Percentiles rank a stretch among this genome's conserved stretches.
phyloP scores from a whole-genome alignment of 2,888 invertebrate species.

The Polydrusus cervinus region DNA sequence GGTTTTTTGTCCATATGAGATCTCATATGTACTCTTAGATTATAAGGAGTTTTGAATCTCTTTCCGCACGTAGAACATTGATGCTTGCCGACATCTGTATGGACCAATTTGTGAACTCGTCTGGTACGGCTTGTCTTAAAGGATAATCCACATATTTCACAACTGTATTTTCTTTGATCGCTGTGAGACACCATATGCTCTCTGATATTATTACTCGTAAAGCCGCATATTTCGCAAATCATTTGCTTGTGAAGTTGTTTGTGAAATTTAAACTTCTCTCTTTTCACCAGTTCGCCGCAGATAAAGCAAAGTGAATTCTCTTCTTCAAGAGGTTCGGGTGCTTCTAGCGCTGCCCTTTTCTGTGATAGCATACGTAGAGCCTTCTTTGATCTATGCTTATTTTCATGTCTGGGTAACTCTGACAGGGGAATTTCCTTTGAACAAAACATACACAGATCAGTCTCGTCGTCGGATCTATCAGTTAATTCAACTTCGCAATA shows the following conservation, averaged over 20 bases:
- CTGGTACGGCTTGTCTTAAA: conserved; percentile 60
- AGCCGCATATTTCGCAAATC: conserved; percentile 43
- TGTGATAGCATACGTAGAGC: too few relatives aligned
- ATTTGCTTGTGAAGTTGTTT: conserved; percentile 3
- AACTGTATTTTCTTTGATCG: conserved; percentile 61
- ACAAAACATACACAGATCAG: not conserved
- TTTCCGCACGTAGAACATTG: conserved; percentile 74
- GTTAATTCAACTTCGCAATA: too few relatives aligned
- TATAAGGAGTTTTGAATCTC: conserved; percentile 73
- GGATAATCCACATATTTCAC: conserved; percentile 46
- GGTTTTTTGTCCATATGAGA: conserved; percentile 74
- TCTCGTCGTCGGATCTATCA: not conserved
- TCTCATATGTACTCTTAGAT: conserved; percentile 73
- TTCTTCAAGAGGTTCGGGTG: not conserved
- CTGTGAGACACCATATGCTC: conserved; percentile 63
- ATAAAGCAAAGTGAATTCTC: conserved; percentile 5
- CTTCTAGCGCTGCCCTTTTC: too few relatives aligned
- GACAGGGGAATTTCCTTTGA: not conserved
- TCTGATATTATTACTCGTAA: conserved; percentile 61
- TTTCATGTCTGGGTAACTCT: too few relatives aligned
- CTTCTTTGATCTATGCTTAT: too few relatives aligned
- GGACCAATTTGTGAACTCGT: conserved; percentile 71
- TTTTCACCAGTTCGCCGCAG: conserved; percentile 1
- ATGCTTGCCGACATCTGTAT: conserved; percentile 67
- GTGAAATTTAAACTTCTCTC: conserved; percentile 5